These are phyloP conservation scores for Kryptolebias ocellatus DNA, from an alignment of 2,797 vertebrate genomes.

Conservation along the genomic window DNA sequence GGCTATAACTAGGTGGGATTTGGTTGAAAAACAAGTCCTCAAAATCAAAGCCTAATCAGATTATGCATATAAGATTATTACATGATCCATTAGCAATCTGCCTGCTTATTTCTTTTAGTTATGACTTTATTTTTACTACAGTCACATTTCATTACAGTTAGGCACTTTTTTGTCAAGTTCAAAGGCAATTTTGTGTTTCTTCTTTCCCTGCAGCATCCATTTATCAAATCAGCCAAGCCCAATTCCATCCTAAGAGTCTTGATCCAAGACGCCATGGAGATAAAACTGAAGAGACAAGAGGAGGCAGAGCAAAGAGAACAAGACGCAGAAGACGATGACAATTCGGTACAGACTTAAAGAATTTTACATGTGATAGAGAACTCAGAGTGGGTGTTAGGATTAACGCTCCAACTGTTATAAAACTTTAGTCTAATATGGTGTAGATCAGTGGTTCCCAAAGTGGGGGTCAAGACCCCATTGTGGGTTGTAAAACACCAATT, in stretches of 20 bases:
- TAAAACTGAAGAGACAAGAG: constrained; percentile 90
- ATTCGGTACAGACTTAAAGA: constrained; percentile 82
- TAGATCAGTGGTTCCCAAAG: too few relatives aligned
- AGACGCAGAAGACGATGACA: constrained; percentile 93
- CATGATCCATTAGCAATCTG: not conserved
- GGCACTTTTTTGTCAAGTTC: not conserved
- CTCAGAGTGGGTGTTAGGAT: not conserved
- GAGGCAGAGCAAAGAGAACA: constrained; percentile 88
- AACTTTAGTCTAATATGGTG: too few relatives aligned
- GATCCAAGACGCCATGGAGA: constrained; percentile 94
- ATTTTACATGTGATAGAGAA: too few relatives aligned
- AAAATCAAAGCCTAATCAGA: not conserved
- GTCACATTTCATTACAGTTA: not conserved
- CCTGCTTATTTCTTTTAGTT: not conserved
- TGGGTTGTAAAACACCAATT: too few relatives aligned
- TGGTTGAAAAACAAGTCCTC: not conserved
- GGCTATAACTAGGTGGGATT: not conserved
- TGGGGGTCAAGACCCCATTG: too few relatives aligned
- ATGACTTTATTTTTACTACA: not conserved
- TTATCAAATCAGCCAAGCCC: constrained; percentile 91
- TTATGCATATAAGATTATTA: not conserved
- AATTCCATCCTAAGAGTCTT: constrained; percentile 87
- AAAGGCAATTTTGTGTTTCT: not conserved
- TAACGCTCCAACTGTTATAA: too few relatives aligned
- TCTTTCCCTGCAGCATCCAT: constrained; percentile 84